Evolutionary conservation across 2,888 invertebrate species (phyloP).

Genomic region (Nomada flava): DNA sequence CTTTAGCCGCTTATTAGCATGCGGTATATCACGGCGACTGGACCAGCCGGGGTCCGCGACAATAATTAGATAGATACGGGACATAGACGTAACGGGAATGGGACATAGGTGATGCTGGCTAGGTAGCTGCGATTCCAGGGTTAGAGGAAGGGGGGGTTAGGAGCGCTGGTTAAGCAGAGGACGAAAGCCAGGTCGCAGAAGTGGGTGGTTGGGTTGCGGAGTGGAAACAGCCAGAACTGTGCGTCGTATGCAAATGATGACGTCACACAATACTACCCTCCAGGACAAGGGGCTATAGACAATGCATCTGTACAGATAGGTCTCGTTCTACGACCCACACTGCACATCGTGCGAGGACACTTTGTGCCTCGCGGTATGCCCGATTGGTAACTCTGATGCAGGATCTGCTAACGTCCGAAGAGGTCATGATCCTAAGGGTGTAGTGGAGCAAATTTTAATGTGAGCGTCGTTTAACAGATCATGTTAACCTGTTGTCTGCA

Average conservation of each 20-base stretch:
- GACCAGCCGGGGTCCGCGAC: conserved; percentile 80
- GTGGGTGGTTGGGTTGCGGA: conserved; percentile 70
- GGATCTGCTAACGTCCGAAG: conserved; percentile 34
- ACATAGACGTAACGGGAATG: conserved; percentile 77
- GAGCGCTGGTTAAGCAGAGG: conserved; percentile 35
- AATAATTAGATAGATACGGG: conserved; percentile 84
- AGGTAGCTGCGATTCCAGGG: conserved; percentile 62
- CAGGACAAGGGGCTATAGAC: conserved; percentile 75
- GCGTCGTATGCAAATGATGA: conserved; percentile 83
- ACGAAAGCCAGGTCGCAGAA: conserved; percentile 61
- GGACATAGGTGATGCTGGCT: conserved; percentile 72
- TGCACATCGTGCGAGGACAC: conserved; percentile 56
- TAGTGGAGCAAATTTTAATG: conserved; percentile 24
- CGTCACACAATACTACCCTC: conserved; percentile 82
- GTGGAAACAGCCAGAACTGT: conserved; percentile 76
- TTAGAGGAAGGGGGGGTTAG: conserved; percentile 32
- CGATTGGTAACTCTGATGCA: conserved; percentile 61
- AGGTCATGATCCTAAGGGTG: conserved; percentile 42
- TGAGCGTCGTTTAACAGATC: too few relatives aligned
- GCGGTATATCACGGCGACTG: conserved; percentile 82
- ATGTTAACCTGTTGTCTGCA: too few relatives aligned
- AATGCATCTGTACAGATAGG: conserved; percentile 77
- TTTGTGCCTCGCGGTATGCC: conserved; percentile 58
- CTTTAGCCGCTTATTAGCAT: conserved; percentile 85
- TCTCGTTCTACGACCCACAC: conserved; percentile 71